Conservation (phyloP, 2,113 vertebrate species). For the Corydoras maculifer region DNA sequence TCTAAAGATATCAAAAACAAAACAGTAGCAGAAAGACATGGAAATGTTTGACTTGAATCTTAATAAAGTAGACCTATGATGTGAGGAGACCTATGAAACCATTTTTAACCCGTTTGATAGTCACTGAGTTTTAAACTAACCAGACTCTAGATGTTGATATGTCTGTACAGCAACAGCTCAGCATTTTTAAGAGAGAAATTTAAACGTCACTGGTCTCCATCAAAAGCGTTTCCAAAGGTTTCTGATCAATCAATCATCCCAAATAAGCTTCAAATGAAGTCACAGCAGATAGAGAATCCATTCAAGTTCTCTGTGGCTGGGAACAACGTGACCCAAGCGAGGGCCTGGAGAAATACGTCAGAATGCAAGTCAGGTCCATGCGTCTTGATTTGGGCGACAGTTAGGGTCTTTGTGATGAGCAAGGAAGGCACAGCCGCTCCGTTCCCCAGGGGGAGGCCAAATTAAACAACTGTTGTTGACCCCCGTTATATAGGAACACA, state of each 20-base stretch:
- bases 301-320: slow-evolving; percentile 31
- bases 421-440: slow-evolving; percentile 26
- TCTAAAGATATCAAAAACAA: too few species aligned
- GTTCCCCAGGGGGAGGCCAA: slow-evolving; percentile 33
- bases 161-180: too few species aligned
- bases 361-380: slow-evolving; percentile 30
- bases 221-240: slow-evolving; percentile 8
- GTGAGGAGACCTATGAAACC: too few species aligned
- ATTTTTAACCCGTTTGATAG: too few species aligned
- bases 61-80: too few species aligned
- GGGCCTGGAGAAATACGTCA: slow-evolving; percentile 32
- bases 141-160: too few species aligned
- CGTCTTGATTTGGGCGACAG: slow-evolving; percentile 43
- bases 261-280: slow-evolving; percentile 21
- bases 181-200: not conserved
- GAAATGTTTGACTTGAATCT: too few species aligned
- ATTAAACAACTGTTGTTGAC: slow-evolving; percentile 52
- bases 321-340: slow-evolving; percentile 37
- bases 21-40: too few species aligned
- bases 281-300: slow-evolving; percentile 26
- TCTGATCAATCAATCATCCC: slow-evolving; percentile 27
- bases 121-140: too few species aligned
- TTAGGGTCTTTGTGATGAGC: slow-evolving; percentile 38
- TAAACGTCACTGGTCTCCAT: slow-evolving; percentile 1
- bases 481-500: slow-evolving; percentile 42